Evolutionary conservation across 2,113 vertebrate genomes (phyloP), one percentile per base, ranked within the genome.

Genomic region (Dasypus novemcinctus): DNA sequence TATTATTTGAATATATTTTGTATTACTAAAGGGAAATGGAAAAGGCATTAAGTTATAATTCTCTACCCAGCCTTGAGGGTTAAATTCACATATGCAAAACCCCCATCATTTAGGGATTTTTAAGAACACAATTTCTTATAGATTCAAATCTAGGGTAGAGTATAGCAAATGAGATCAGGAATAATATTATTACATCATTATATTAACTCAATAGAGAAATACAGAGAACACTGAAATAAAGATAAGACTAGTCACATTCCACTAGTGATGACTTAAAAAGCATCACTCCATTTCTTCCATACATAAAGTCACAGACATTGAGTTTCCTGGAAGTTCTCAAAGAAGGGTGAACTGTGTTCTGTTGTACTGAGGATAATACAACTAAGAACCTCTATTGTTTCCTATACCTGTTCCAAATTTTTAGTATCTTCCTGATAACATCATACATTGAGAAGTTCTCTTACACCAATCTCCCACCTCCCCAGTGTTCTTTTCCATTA

Each of bases 41-140:
- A 83, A 25, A 72, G 72, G 66, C 72, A 6, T 82, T 68, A 43
- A 87, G 83, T 72, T 13, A 59, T 27, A 81, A 59, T 68, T 81
- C 15, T 54, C 25, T 4, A 54, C 33, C 41, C 41, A 74, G 29
- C 12, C 27, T 61, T 76, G 27, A 85, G 38, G 64, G 46, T 61
- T 85, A 71, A 81, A 4, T 43, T 86, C 46, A 82, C 41, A 79
- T 54, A 82, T 94, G 63, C 12, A 91, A 93, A 90, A 82, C 85
- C 90, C 59, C 17, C 41, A 86, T 83, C 68, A 64, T n/a, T 95
- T 57, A 90, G 52, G 21, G 61, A 49, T 25, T 36, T 79, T 13
- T 3, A 27, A 36, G 6, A 69, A 31, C 5, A 25, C 52, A 78
- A 29, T 21, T 33, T 81, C 54, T 74, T 76, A 5, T 11, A 25